These are phyloP conservation scores for Rachycentron canadum DNA, from an alignment of 2,797 vertebrate species.

Conservation along the genomic window DNA sequence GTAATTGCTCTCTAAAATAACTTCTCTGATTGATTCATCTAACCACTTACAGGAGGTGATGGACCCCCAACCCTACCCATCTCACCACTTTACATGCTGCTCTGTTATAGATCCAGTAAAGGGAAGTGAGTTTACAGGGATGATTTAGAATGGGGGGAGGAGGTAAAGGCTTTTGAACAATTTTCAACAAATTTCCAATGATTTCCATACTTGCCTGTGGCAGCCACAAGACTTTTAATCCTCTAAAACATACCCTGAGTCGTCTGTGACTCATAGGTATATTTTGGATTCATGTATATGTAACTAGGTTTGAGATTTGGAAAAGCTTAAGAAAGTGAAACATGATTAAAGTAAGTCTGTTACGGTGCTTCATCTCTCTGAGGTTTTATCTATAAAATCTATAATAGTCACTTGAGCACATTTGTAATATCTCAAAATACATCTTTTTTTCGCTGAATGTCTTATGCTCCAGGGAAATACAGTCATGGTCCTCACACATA, in stretches of 20 bases:
- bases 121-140: background rate
- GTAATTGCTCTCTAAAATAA: constrained; percentile 34
- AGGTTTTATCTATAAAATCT: constrained; percentile 64
- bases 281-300: constrained; percentile 66
- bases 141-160: background rate
- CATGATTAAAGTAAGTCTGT: constrained; percentile 67
- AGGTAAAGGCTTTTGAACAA: constrained; percentile 23
- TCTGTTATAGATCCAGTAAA: constrained; percentile 16
- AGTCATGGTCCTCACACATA: constrained; percentile 45
- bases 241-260: constrained; percentile 47
- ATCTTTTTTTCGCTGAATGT: constrained; percentile 27
- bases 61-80: constrained; percentile 24
- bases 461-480: constrained; percentile 23
- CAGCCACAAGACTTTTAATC: constrained; percentile 58
- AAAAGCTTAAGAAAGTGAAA: constrained; percentile 68
- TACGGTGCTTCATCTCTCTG: constrained; percentile 35
- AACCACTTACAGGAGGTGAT: constrained; percentile 34
- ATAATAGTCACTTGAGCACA: constrained; percentile 42
- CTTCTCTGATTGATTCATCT: constrained; percentile 37
- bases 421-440: constrained; percentile 51
- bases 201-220: constrained; percentile 61
- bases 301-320: constrained; percentile 59
- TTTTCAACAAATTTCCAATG: constrained; percentile 49
- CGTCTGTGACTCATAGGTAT: constrained; percentile 55
- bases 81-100: constrained; percentile 23